Base-by-base conservation (phyloP, 1,140 invertebrate species). In the Caenorhabditis latens region DNA sequence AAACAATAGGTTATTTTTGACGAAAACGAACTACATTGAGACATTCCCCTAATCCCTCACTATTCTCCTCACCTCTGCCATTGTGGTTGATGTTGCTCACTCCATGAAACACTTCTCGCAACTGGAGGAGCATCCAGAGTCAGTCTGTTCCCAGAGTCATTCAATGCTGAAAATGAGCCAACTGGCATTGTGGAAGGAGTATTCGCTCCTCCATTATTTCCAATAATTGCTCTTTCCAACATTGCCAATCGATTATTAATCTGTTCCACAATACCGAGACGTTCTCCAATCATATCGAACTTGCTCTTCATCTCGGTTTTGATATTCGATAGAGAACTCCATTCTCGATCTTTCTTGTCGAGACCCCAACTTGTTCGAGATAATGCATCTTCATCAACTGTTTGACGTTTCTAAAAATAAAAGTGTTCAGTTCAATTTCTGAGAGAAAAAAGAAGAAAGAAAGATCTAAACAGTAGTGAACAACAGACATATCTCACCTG, bases 101-200 rank as follows among this genome's bases (percentile, higher is more conserved):
- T 88, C 87, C 87, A 88, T 0, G 87, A 88, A 7, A 88, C 84
- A 55, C 87, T 88, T 42, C 87, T 85, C 6, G 63, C 24, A 8
- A 88, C 87, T 0, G 71, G 86, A 7, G 24, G 21, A 5, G 42
- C 84, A 21, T 85, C 85, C 61, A 63, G 48, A n/a, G 65, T 84
- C 0, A 88, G 63, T 21, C 82, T 42, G 19, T 82, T 85, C 24
- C 86, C 63, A 40, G 65, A 63, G 8, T 85, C 87, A 63, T 84
- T 88, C 63, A 88, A 53, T 13, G 86, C 83, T 14, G 48, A 87
- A 42, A 84, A 75, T n/a, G 87, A 84, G 19, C 87, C 87, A 67
- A 83, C 83, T 42, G 87, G 87, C 67, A 88, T 79, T 40, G 87
- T 88, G 16, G 87, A 88, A 9, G 87, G 87, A 21, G 87, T 88